Evolutionary conservation across 2,113 vertebrate species (phyloP).

Genomic region (Xenopus borealis): DNA sequence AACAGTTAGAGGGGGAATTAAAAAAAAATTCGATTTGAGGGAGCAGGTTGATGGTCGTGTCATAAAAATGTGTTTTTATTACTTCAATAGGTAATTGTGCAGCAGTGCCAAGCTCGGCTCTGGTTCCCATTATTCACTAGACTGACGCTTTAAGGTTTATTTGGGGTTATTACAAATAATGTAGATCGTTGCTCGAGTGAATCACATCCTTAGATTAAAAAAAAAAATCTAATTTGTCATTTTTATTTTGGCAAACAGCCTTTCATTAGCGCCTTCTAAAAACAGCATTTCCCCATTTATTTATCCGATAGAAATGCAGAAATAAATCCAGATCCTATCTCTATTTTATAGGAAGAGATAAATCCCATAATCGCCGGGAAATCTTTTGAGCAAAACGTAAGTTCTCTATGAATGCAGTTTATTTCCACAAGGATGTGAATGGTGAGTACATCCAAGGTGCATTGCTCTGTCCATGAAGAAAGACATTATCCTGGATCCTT

Average conservation of each 20-base stretch:
- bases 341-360: constrained; percentile 15
- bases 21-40: constrained; percentile 30
- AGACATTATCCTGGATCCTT: background rate
- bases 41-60: constrained; percentile 48
- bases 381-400: constrained; percentile 31
- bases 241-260: constrained; percentile 49
- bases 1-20: too few species aligned
- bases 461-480: background rate
- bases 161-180: constrained; percentile 59
- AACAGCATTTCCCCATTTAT: background rate
- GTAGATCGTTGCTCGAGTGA: constrained; percentile 39
- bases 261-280: background rate
- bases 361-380: constrained; percentile 15
- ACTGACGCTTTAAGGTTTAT: constrained; percentile 67
- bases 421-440: constrained; percentile 26
- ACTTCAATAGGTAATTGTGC: constrained; percentile 57
- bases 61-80: constrained; percentile 55
- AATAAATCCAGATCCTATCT: constrained; percentile 4
- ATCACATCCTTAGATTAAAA: constrained; percentile 53
- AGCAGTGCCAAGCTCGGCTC: constrained; percentile 53
- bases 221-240: constrained; percentile 48
- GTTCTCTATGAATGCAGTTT: constrained; percentile 12
- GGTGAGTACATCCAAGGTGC: constrained; percentile 17
- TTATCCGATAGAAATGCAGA: background rate
- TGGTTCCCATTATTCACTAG: constrained; percentile 64